Evolutionary conservation across 1,140 invertebrate genomes (phyloP), one percentile per base, ranked within the genome.

Genomic region (Spodoptera frugiperda): DNA sequence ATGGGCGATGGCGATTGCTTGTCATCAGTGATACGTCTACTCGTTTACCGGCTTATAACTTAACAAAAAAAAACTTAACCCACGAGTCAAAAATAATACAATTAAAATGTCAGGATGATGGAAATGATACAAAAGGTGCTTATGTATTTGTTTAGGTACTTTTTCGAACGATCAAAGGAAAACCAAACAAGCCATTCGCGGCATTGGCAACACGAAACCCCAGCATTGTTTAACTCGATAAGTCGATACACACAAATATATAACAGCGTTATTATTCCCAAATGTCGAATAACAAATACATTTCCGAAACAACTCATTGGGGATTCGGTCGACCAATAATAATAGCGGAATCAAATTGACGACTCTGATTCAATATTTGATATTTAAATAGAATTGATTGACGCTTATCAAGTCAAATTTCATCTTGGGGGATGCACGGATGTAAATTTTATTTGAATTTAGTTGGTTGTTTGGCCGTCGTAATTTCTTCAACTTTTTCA

Each of bases 301-400:
- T 54, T 53, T 71, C 51, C 51, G 25, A 44, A 68, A 55, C 53
- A 44, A 55, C 68, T 57, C 51, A 46, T 55, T 33, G 21, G 44
- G 44, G 33, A 39, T 71, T 71, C 53, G 10, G 51, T 11, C 8
- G 6, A n/a, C 51, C 44, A 57, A 46, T 49, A 57, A 55, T 68
- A 30, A 49, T 70, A 67, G 49, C 46, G 48, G 54, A 71, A 55
- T 71, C 68, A 71, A 71, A 71, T 71, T 71, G 25, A 57, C 53
- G 53, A 46, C 46, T 55, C 68, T 33, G 53, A 71, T 71, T 55
- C 68, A 71, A 71, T 71, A 71, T 71, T 71, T 71, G 68, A 19
- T 17, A 33, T 57, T 44, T 14, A 51, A 57, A 71, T 71, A 46
- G 14, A 55, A 55, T 44, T 46, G 68, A 71, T 71, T 71, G 68